phyloP scores from a whole-genome alignment of 2,888 invertebrate genomes.

The Mesorhabditis sp. region DNA sequence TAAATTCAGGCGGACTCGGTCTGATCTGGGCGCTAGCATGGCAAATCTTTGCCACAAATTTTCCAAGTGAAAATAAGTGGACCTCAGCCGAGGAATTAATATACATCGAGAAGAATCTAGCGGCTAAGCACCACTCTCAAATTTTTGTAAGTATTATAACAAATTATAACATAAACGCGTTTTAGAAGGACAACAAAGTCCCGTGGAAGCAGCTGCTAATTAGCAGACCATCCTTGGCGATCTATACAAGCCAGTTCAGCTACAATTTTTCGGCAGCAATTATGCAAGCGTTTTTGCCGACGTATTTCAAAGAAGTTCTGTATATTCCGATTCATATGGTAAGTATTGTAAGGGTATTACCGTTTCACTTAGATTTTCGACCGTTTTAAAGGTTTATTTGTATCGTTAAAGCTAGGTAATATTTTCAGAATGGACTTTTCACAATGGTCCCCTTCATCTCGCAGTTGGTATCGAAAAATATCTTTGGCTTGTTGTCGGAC shows the following conservation, averaged over 20 bases:
- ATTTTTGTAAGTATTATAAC: background rate
- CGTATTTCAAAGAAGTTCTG: background rate
- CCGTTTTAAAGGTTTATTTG: too few species aligned
- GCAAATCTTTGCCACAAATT: slow-evolving; percentile 5
- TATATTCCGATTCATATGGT: background rate
- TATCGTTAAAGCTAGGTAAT: background rate
- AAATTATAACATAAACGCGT: background rate
- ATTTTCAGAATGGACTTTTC: slow-evolving; percentile 19
- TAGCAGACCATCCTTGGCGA: background rate
- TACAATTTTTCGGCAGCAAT: slow-evolving; percentile 1
- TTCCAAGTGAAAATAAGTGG: background rate
- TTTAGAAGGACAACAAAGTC: background rate
- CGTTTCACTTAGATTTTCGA: too few species aligned
- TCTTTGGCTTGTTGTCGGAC: slow-evolving; percentile 17
- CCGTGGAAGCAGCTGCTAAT: background rate
- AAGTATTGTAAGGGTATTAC: background rate
- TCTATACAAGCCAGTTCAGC: slow-evolving; percentile 1
- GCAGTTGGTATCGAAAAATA: slow-evolving; percentile 17
- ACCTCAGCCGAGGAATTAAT: background rate
- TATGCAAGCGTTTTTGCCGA: slow-evolving; percentile 2
- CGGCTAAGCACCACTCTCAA: background rate
- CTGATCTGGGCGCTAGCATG: background rate
- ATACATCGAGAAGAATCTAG: background rate
- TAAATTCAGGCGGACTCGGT: background rate
- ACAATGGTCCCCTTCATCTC: slow-evolving; percentile 23